These are phyloP conservation scores for Zaprionus bogoriensis DNA, from an alignment of 2,888 invertebrate species.

Conservation along the genomic window DNA sequence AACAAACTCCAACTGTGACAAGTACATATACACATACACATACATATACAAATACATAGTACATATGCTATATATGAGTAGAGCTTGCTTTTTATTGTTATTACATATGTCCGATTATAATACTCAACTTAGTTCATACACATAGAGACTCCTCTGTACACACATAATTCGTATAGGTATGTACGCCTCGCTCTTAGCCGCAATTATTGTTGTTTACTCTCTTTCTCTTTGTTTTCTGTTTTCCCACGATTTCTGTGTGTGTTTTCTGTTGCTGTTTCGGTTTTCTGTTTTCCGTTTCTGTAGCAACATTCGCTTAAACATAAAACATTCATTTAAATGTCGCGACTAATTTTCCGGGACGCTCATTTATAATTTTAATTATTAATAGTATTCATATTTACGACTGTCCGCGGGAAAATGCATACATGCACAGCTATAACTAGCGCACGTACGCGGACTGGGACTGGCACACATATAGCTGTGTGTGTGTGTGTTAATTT, in stretches of 20 bases:
- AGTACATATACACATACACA: slow-evolving; percentile 8
- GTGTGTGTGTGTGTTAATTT: slow-evolving; percentile 51
- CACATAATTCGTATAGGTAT: slow-evolving; percentile 36
- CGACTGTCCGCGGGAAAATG: slow-evolving; percentile 8
- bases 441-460: no score
- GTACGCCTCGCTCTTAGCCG: slow-evolving; percentile 56
- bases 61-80: slow-evolving; percentile 16
- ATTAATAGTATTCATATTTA: slow-evolving; percentile 59
- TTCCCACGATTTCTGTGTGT: slow-evolving; percentile 10
- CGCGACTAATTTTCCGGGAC: slow-evolving; percentile 73
- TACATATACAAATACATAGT: neutral
- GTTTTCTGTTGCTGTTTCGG: slow-evolving; percentile 14
- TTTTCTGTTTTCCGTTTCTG: slow-evolving; percentile 11
- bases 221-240: slow-evolving; percentile 18
- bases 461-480: slow-evolving; percentile 22
- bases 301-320: slow-evolving; percentile 62
- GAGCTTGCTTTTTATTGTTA: slow-evolving; percentile 29
- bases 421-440: slow-evolving; percentile 15
- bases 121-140: slow-evolving; percentile 55
- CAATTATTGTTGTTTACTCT: slow-evolving; percentile 55
- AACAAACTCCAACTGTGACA: slow-evolving; percentile 24
- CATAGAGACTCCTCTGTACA: slow-evolving; percentile 19
- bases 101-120: slow-evolving; percentile 54
- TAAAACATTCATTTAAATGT: slow-evolving; percentile 77
- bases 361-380: slow-evolving; percentile 60